A percentile compares a stretch with the other conserved stretches of the same genome.
Conservation (phyloP, 1,140 invertebrate genomes). For the Brachionus plicatilis region DNA sequence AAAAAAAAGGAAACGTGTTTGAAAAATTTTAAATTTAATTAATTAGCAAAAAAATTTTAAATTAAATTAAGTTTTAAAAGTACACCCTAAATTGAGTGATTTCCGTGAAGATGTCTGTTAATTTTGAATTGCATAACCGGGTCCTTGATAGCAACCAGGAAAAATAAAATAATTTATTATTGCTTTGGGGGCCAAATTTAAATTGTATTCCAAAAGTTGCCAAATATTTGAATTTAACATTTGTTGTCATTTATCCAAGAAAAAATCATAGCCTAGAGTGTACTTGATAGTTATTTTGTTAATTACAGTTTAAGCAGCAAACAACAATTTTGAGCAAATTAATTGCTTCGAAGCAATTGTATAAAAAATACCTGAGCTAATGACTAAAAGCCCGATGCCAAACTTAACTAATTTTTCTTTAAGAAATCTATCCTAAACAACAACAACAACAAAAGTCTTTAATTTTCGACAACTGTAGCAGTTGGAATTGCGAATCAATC, state of each 20-base stretch:
- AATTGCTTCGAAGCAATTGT: neutral
- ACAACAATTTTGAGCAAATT: neutral
- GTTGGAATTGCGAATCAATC: neutral
- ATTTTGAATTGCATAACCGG: neutral
- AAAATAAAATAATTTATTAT: neutral
- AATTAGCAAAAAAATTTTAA: too few relatives aligned
- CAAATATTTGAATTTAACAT: neutral
- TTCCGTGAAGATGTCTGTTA: neutral
- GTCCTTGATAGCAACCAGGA: neutral
- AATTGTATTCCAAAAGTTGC: neutral
- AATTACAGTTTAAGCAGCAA: neutral
- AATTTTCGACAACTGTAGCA: conserved; percentile 1
- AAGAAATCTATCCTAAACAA: neutral
- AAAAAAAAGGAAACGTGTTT: too few relatives aligned
- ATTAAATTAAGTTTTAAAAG: neutral
- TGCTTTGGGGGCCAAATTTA: neutral
- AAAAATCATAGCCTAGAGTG: neutral
- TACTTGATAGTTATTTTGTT: neutral
- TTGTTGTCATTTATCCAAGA: neutral
- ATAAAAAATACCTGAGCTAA: neutral
- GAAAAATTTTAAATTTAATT: too few relatives aligned
- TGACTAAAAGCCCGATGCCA: neutral
- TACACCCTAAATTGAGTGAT: neutral
- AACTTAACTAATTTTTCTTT: neutral
- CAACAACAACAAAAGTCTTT: neutral